Evolutionary conservation across 2,888 invertebrate genomes (phyloP).

Genomic region (Callyntrura sp.): DNA sequence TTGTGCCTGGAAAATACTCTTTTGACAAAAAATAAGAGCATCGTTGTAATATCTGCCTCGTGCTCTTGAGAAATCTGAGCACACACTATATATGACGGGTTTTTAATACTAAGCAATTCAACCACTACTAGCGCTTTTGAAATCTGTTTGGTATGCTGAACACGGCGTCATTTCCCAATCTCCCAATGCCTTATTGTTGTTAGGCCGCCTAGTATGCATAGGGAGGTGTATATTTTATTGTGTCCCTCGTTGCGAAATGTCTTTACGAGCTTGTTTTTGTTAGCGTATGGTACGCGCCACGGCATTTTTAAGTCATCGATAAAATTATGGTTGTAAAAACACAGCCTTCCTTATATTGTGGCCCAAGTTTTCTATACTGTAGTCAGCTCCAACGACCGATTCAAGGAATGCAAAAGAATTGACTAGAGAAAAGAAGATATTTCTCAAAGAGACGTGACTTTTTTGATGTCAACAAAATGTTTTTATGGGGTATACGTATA

Average conservation of each 20-base stretch:
- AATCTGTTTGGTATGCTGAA: constrained; percentile 27
- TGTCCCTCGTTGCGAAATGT: background rate
- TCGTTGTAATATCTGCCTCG: background rate
- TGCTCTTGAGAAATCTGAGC: too few species aligned
- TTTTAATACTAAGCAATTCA: constrained; percentile 43
- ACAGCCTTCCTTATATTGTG: too few species aligned
- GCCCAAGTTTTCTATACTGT: background rate
- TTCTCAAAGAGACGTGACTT: constrained; percentile 14
- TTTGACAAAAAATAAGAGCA: background rate
- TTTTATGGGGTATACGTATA: background rate
- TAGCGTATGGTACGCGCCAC: background rate
- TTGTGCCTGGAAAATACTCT: too few species aligned
- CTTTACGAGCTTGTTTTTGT: background rate
- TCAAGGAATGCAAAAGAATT: background rate
- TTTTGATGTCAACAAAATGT: constrained; percentile 42
- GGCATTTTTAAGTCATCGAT: constrained; percentile 32
- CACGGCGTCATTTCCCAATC: constrained; percentile 35
- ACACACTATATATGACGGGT: too few species aligned
- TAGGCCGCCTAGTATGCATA: background rate
- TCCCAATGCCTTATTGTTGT: background rate
- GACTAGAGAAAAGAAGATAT: background rate
- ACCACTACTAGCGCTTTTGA: constrained; percentile 38
- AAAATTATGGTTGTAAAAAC: constrained; percentile 16
- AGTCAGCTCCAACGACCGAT: background rate
- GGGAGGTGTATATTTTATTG: background rate